Evolutionary conservation across 2,888 invertebrate species (phyloP).

Genomic region (Hyposoter didymator): DNA sequence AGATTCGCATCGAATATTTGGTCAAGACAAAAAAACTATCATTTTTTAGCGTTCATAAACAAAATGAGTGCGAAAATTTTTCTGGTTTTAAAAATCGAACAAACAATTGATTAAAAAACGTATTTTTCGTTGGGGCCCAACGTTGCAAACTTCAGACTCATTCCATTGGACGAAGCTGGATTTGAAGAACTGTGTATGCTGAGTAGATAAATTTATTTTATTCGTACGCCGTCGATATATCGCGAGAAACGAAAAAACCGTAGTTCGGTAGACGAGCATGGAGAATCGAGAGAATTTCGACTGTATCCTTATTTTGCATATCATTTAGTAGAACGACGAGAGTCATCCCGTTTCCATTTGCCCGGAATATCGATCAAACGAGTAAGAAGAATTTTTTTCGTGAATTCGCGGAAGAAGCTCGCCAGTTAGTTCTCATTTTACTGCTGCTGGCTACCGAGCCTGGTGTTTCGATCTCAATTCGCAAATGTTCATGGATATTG

Average conservation of each 20-base stretch:
- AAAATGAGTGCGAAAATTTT: no score
- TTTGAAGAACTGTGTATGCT: background rate
- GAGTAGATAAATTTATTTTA: background rate
- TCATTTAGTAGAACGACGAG: constrained; percentile 46
- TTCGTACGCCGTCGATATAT: background rate
- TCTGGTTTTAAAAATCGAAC: no score
- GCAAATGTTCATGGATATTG: constrained; percentile 39
- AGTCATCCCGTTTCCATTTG: constrained; percentile 52
- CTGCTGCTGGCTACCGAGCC: background rate
- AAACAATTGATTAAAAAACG: no score
- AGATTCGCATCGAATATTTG: no score
- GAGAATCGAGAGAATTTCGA: constrained; percentile 16
- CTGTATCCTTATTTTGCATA: constrained; percentile 54
- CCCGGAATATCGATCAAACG: constrained; percentile 56
- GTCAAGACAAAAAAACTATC: no score
- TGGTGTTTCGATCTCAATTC: constrained; percentile 40
- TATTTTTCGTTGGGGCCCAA: no score
- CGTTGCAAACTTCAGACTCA: no score
- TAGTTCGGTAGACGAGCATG: no score
- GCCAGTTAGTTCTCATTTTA: constrained; percentile 10
- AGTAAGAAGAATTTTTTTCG: constrained; percentile 54
- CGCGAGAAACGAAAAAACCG: background rate
- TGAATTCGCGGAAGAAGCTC: constrained; percentile 39
- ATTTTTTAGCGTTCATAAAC: no score
- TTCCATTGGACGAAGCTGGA: background rate